Conservation (phyloP, 2,113 vertebrate genomes). For the Caracal caracal region DNA sequence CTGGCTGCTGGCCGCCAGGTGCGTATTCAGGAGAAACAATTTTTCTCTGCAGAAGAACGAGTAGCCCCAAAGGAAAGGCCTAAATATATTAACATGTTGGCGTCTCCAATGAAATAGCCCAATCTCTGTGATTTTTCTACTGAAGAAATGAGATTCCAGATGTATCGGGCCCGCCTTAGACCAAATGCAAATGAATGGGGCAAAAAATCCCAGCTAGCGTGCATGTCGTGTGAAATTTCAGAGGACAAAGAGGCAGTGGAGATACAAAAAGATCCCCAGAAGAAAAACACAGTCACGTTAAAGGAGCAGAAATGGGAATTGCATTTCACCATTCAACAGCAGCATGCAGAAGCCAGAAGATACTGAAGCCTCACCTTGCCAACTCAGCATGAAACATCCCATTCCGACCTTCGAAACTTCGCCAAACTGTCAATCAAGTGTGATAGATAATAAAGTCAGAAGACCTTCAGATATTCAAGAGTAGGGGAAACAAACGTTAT, state of each 20-base stretch:
- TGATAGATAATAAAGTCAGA: background rate
- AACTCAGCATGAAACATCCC: background rate
- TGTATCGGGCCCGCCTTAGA: background rate
- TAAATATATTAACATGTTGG: background rate
- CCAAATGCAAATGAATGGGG: background rate
- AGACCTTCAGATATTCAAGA: background rate
- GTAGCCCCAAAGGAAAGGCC: background rate
- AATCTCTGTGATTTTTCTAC: background rate
- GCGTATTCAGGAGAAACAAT: background rate
- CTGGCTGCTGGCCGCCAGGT: background rate
- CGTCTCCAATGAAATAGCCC: background rate
- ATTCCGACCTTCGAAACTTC: background rate
- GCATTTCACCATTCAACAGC: accelerated
- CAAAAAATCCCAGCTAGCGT: background rate
- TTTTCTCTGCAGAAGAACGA: background rate
- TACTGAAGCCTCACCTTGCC: background rate
- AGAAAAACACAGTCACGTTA: background rate
- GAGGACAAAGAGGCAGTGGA: background rate
- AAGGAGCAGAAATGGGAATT: background rate
- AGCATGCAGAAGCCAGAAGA: background rate
- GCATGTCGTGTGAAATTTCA: background rate
- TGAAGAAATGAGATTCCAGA: background rate
- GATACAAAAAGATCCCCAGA: background rate
- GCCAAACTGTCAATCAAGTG: background rate
- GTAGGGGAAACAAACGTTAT: background rate